A percentile compares a stretch with the other conserved stretches of the same genome.
These are phyloP conservation scores for Bombus confusus DNA, from an alignment of 1,140 invertebrate species.

Conservation along the genomic window DNA sequence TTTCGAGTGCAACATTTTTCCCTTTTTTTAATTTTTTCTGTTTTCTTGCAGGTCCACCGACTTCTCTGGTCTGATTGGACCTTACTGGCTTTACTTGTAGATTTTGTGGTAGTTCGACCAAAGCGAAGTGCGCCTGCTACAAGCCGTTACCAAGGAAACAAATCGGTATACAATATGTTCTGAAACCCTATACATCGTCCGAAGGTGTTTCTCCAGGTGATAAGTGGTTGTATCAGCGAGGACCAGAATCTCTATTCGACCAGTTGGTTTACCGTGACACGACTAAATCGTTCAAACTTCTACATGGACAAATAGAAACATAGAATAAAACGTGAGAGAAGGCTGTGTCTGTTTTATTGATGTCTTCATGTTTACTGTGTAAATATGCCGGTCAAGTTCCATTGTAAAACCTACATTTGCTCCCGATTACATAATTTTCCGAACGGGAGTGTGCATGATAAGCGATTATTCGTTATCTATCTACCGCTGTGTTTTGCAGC, in stretches of 20 bases:
- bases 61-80: conserved; percentile 2
- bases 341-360: background rate
- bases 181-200: background rate
- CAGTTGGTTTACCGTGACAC: background rate
- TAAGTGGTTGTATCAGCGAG: background rate
- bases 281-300: background rate
- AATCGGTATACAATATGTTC: conserved; percentile 1
- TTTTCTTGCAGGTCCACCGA: conserved; percentile 1
- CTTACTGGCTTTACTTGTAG: conserved; percentile 48
- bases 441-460: background rate
- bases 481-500: background rate
- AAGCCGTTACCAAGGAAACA: conserved; percentile 49
- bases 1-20: conserved; percentile 71
- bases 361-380: background rate
- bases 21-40: background rate
- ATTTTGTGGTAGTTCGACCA: conserved; percentile 25
- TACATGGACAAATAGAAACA: background rate
- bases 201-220: background rate
- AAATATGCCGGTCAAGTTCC: background rate
- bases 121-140: background rate
- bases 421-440: background rate
- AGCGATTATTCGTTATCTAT: background rate
- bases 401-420: background rate
- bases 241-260: background rate
- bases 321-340: background rate